Evolutionary conservation across 2,888 invertebrate genomes (phyloP), one percentile per base, ranked within the genome.

Genomic region (Euproctis similis): DNA sequence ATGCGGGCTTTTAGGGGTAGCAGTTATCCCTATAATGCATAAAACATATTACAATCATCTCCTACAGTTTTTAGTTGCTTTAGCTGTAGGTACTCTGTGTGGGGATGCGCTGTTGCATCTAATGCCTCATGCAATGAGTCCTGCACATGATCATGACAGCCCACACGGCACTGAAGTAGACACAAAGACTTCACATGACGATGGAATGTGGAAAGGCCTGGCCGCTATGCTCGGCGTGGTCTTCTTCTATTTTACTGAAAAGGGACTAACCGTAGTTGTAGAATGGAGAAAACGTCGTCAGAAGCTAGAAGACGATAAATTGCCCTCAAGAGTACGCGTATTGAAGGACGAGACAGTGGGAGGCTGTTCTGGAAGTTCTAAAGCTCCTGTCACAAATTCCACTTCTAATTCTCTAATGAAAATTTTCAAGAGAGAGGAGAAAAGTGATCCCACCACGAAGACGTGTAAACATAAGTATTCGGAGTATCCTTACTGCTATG

Each of bases 51-150:
- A 96, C 66, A 93, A 96, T 55, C 92, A 95, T 46, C 75, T 97
- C 16, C 85, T 97, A 28, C 96, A 97, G 71, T 96, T 96, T 71
- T 85, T 97, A 38, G 95, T 97, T 2, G 96, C 97, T 0, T 81
- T 97, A 44, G 97, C 97, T 8, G 93, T 97, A 16, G 97, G 96
- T 0, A 95, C 96, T 0, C 80, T 96, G 33, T 91, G 94, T 24
- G 97, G 97, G 0, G 97, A 97, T 76, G 97, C 97, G 0, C 77
- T 97, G 23, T 78, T 97, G 34, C 97, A 97, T 86, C 87, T 97
- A 13, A 85, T 97, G 67, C 97, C 97, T 10, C 95, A 96, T 63
- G 95, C 94, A 34, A 89, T 86, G 82, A 69, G 71, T 20, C 75
- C 86, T 0, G 37, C 54, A 1, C 62, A 71, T 11, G 64, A 67